Evolutionary conservation across 2,113 vertebrate species (phyloP).

Genomic region (Spea multiplicata): DNA sequence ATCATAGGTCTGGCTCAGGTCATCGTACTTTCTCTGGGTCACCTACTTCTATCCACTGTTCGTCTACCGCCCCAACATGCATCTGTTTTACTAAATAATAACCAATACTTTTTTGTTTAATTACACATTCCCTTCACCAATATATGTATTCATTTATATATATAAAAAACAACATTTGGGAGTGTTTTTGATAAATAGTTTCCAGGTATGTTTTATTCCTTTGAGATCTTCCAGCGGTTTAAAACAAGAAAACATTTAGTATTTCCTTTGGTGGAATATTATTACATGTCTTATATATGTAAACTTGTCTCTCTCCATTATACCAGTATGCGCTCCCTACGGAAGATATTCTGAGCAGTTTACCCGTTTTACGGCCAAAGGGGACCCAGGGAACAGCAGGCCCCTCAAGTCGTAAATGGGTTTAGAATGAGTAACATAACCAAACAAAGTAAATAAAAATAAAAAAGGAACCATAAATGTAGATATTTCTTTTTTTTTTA

Average conservation of each 20-base stretch:
- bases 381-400: conserved; percentile 16
- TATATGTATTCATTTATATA: not conserved
- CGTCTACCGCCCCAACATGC: no score
- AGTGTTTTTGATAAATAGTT: conserved; percentile 46
- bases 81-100: no score
- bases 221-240: conserved; percentile 91
- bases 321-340: conserved; percentile 91
- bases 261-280: conserved; percentile 99
- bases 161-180: conserved; percentile 16
- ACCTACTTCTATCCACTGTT: no score
- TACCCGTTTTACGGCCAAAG: conserved; percentile 54
- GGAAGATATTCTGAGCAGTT: conserved; percentile 79
- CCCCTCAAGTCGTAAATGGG: conserved; percentile 30
- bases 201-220: conserved; percentile 77
- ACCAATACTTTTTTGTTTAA: no score
- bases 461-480: conserved; percentile 61
- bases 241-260: conserved; percentile 99
- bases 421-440: conserved; percentile 20
- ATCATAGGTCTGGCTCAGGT: no score
- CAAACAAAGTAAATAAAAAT: conserved; percentile 60
- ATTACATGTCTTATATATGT: conserved; percentile 94
- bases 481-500: no score
- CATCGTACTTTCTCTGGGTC: no score
- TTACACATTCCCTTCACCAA: no score
- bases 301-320: conserved; percentile 95